These are phyloP conservation scores for Tetrax tetrax DNA, from an alignment of 2,113 vertebrate species.

Conservation along the genomic window DNA sequence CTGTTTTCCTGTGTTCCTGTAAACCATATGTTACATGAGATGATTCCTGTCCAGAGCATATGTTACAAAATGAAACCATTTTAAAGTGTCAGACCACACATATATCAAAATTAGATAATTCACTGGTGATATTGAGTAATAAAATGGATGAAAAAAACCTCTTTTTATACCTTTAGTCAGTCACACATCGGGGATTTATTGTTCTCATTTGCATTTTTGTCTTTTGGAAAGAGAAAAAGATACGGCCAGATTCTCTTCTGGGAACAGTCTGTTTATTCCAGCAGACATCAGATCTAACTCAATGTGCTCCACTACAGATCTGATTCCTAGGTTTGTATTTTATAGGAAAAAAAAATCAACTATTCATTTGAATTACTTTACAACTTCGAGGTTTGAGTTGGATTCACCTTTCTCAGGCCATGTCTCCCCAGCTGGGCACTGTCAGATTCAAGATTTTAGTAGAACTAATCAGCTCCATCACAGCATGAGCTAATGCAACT, in stretches of 20 bases:
- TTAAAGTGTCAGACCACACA: background rate
- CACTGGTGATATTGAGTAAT: background rate
- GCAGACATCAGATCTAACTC: background rate
- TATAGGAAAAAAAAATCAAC: background rate
- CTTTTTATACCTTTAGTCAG: background rate
- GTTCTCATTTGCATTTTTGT: background rate
- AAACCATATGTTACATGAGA: background rate
- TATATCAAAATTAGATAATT: background rate
- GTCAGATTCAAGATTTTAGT: conserved; percentile 43
- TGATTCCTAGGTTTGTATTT: background rate
- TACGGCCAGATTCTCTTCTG: background rate
- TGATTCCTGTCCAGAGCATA: background rate
- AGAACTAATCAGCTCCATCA: conserved; percentile 60
- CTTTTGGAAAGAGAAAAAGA: background rate
- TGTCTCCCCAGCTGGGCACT: conserved; percentile 19
- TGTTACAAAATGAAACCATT: background rate
- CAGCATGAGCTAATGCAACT: conserved; percentile 45
- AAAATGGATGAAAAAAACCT: background rate
- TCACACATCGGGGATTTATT: background rate
- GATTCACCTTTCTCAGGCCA: conserved; percentile 28
- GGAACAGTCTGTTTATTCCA: background rate
- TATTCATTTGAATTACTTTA: background rate
- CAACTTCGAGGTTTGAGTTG: background rate
- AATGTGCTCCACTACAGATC: background rate
- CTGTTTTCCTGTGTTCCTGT: background rate